phyloP scores from a whole-genome alignment of 2,888 invertebrate genomes.

The Gastracanthus pulcherrimus region DNA sequence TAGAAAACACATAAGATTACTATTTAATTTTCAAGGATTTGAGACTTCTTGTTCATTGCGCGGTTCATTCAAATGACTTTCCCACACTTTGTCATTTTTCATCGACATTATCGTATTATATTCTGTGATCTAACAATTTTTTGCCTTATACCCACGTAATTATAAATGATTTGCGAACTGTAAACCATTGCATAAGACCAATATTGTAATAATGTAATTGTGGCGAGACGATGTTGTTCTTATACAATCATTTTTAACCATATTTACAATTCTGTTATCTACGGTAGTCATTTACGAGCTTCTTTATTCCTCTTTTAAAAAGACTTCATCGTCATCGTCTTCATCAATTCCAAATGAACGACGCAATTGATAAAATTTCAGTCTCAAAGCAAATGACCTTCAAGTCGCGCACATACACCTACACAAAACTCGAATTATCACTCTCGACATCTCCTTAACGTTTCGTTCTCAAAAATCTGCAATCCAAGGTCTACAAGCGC shows the following conservation, averaged over 20 bases:
- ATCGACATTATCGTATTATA: slow-evolving; percentile 38
- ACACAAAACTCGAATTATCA: neutral
- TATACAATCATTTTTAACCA: neutral
- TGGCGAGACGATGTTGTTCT: neutral
- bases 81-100: slow-evolving; percentile 49
- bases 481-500: neutral
- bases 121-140: slow-evolving; percentile 33
- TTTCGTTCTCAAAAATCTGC: neutral
- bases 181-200: slow-evolving; percentile 28
- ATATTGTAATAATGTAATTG: slow-evolving; percentile 41
- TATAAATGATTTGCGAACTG: slow-evolving; percentile 37
- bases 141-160: slow-evolving; percentile 18
- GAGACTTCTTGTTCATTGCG: neutral
- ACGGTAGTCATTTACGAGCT: neutral
- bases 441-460: neutral
- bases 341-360: neutral
- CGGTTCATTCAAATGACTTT: slow-evolving; percentile 36
- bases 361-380: neutral
- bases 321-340: neutral
- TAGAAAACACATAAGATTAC: slow-evolving; percentile 1
- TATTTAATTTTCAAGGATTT: slow-evolving; percentile 37
- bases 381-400: neutral
- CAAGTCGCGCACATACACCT: neutral
- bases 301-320: neutral
- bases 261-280: slow-evolving; percentile 27